phyloP scores from a whole-genome alignment of 1,140 invertebrate species.

The Gryllus bimaculatus region DNA sequence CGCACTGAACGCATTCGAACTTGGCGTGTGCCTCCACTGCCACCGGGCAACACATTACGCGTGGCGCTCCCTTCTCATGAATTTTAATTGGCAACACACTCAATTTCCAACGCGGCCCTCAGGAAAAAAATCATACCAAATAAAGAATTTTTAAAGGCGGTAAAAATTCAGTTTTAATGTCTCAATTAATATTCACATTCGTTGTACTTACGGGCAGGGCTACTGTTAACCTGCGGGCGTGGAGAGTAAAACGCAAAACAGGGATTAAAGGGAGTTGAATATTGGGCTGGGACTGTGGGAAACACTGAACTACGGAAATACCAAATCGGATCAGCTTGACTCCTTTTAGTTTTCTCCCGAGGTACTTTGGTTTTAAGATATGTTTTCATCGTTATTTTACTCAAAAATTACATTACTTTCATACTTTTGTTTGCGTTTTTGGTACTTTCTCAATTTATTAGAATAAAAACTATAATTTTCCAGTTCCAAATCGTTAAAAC shows the following conservation, averaged over 20 bases:
- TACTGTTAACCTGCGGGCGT: not conserved
- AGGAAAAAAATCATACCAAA: not conserved
- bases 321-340: not conserved
- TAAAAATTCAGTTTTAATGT: conserved; percentile 6
- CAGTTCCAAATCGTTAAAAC: too few relatives aligned
- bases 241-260: not conserved
- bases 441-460: too few relatives aligned
- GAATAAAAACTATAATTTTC: too few relatives aligned
- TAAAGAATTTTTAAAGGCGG: not conserved
- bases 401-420: too few relatives aligned
- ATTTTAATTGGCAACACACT: not conserved
- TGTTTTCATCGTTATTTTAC: too few relatives aligned
- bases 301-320: not conserved
- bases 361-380: too few relatives aligned
- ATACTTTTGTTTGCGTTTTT: too few relatives aligned
- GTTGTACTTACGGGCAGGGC: not conserved
- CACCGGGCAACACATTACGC: too few relatives aligned
- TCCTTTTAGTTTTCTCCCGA: not conserved
- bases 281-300: not conserved
- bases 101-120: not conserved
- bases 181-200: not conserved
- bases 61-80: not conserved
- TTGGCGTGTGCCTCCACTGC: too few relatives aligned
- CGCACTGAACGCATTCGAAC: too few relatives aligned
- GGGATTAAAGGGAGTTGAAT: not conserved